Evolutionary conservation across 2,113 vertebrate species (phyloP), one percentile per base, ranked within the genome.

Genomic region (Thunnus thynnus): DNA sequence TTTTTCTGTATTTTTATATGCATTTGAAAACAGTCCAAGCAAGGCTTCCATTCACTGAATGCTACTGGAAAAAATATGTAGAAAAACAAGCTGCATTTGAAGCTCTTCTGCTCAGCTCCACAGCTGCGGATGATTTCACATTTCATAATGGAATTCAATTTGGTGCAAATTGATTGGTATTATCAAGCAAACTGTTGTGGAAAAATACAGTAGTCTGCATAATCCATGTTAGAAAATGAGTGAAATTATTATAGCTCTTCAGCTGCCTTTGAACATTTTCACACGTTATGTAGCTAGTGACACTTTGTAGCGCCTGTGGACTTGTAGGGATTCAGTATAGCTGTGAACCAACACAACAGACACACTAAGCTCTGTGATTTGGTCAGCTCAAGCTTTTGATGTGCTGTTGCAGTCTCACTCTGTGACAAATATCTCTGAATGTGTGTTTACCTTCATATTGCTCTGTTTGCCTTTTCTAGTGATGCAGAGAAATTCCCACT

Each of bases 191-290:
- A 2, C 58, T 61, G 41, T 58, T 69, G 54, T 50, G 27, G 13
- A 56, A 44, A 88, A 71, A 50, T 55, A 3, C 50, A 63, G 4
- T n/a, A 44, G 36, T 54, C 22, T 27, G 17, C 18, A 62, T 27
- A 13, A 86, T 85, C 20, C 6, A 3, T 27, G 60, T 51, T 47
- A 3, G 18, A n/a, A 73, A 88, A 85, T 64, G 46, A 78, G 62
- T n/a, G n/a, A 20, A 61, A 64, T 65, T 52, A 48, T 30, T 55
- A 48, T 9, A 30, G 58, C 60, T 72, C 56, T 76, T 83, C 51
- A 44, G 13, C 55, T 47, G 44, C 51, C 32, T 86, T 80, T 84
- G 55, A 83, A 50, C 67, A 22, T 51, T 79, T 36, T 69, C 63
- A 32, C 46, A n/a, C 65, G 13, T 82, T 41, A 13, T 48, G 63